phyloP scores from a whole-genome alignment of 2,113 vertebrate species.

The Muscicapa adusta region DNA sequence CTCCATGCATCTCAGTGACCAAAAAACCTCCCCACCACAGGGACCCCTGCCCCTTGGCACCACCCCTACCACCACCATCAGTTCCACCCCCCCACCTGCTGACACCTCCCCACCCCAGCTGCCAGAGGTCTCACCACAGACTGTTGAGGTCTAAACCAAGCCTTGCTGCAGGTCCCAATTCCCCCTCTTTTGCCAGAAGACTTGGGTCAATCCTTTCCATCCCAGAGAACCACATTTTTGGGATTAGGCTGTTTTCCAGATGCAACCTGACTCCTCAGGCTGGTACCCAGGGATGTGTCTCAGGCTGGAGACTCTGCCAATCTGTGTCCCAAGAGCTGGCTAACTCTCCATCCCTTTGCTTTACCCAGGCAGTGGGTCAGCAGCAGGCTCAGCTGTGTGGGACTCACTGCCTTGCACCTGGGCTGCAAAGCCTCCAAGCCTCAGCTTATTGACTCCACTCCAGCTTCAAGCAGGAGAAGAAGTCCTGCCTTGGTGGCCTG shows the following conservation, averaged over 20 bases:
- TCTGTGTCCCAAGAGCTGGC: accelerated
- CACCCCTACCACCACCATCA: not conserved
- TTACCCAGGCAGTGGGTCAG: accelerated
- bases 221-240: not conserved
- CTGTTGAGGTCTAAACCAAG: not conserved
- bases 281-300: not conserved
- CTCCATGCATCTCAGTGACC: accelerated
- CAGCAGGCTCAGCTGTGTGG: not conserved
- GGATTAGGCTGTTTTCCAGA: not conserved
- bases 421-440: not conserved
- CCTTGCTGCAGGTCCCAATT: not conserved
- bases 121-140: not conserved
- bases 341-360: not conserved
- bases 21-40: not conserved
- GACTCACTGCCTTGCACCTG: not conserved
- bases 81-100: not conserved
- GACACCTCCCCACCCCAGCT: not conserved
- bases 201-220: not conserved
- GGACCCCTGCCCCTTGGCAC: too few relatives aligned
- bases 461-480: not conserved
- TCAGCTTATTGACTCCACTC: not conserved
- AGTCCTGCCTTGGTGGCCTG: not conserved
- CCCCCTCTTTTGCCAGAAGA: not conserved
- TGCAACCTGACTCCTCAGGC: not conserved
- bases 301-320: not conserved